Conservation (phyloP, 2,797 vertebrate species). For the Halcyon badia region DNA sequence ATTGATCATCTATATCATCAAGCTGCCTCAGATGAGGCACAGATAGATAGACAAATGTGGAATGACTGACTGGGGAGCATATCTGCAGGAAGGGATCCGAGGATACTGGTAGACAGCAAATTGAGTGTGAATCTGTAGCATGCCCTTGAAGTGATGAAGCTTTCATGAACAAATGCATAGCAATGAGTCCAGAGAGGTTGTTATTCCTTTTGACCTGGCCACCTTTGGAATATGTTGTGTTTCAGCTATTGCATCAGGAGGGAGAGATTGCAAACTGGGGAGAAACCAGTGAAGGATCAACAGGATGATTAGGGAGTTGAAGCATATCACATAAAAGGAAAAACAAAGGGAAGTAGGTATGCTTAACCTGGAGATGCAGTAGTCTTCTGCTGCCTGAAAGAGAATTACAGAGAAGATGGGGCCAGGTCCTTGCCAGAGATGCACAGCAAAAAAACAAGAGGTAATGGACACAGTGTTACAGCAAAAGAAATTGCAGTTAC, state of each 20-base stretch:
- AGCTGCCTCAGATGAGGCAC: not conserved
- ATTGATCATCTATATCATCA: not conserved
- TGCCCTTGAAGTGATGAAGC: not conserved
- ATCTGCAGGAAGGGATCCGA: not conserved
- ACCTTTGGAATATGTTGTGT: not conserved
- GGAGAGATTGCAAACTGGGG: not conserved
- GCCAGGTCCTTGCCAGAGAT: not conserved
- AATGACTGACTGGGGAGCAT: not conserved
- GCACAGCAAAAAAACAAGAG: not conserved
- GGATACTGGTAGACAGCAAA: not conserved
- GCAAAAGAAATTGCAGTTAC: not conserved
- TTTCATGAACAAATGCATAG: not conserved
- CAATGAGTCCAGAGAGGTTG: not conserved
- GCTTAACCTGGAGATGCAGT: not conserved
- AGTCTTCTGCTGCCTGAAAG: not conserved
- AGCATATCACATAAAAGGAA: not conserved
- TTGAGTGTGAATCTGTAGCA: not conserved
- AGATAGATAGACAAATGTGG: not conserved
- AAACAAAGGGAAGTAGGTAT: not conserved
- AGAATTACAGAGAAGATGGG: not conserved
- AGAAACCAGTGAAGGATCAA: not conserved
- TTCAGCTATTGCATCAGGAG: not conserved
- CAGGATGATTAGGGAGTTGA: not conserved
- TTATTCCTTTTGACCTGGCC: accelerated
- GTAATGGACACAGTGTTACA: not conserved